A percentile compares a stretch with the other conserved stretches of the same genome.
These are phyloP conservation scores for Euwallacea fornicatus DNA, from an alignment of 1,140 invertebrate species.

Conservation along the genomic window DNA sequence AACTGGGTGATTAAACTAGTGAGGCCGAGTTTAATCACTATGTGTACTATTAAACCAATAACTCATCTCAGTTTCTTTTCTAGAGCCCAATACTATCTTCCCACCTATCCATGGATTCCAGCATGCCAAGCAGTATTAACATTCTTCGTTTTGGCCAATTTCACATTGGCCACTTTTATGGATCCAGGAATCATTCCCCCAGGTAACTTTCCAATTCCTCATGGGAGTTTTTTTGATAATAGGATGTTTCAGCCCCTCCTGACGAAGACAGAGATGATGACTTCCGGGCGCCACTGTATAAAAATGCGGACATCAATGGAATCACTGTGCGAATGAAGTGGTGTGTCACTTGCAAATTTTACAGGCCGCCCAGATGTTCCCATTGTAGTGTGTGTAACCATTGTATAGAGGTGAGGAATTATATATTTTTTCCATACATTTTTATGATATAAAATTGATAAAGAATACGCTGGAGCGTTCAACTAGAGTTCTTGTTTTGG, in stretches of 20 bases:
- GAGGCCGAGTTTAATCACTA: no score
- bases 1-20: no score
- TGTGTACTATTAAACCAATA: no score
- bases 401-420: conserved; percentile 87
- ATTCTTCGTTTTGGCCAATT: conserved; percentile 97
- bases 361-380: conserved; percentile 95
- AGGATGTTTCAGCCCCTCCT: conserved; percentile 74
- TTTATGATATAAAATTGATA: background rate
- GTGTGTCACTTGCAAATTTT: conserved; percentile 99
- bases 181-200: conserved; percentile 98
- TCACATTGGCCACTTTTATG: conserved; percentile 98
- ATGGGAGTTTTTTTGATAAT: background rate
- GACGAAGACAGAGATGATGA: conserved; percentile 97
- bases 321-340: conserved; percentile 99
- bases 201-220: conserved; percentile 64
- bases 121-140: conserved; percentile 92
- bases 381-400: conserved; percentile 99
- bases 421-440: background rate
- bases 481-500: no score
- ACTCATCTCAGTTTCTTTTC: conserved; percentile 47
- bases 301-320: conserved; percentile 97
- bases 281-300: conserved; percentile 94
- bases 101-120: conserved; percentile 84
- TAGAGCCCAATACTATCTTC: conserved; percentile 85
- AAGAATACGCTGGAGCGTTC: background rate